phyloP scores from a whole-genome alignment of 2,888 invertebrate species.

The Arge pagana region DNA sequence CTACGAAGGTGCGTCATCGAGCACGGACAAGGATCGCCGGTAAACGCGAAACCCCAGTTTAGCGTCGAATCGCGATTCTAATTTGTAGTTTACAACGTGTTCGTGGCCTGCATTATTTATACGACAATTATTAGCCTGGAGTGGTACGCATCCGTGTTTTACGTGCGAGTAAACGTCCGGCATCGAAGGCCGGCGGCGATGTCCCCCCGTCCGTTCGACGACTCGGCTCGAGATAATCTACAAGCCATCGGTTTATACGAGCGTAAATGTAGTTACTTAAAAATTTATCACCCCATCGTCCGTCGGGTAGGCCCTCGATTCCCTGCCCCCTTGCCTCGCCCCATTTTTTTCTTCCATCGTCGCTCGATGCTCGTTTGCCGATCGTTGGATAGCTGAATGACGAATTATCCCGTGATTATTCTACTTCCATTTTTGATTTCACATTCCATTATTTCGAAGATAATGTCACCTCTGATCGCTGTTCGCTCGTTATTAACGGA shows the following conservation, averaged over 20 bases:
- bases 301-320: constrained; percentile 11
- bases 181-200: not conserved
- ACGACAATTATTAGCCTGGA: constrained; percentile 31
- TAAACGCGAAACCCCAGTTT: not conserved
- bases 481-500: too few species aligned
- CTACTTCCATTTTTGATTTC: constrained; percentile 3
- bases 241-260: not conserved
- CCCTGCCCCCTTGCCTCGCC: constrained; percentile 16
- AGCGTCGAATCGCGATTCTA: constrained; percentile 28
- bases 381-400: constrained; percentile 15
- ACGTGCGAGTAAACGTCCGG: not conserved
- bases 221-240: constrained; percentile 8
- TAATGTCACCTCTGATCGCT: not conserved
- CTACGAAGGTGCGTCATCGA: too few species aligned
- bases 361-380: not conserved
- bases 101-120: constrained; percentile 38
- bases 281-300: constrained; percentile 23
- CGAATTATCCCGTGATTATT: constrained; percentile 15
- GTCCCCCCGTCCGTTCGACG: not conserved
- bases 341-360: constrained; percentile 9
- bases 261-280: constrained; percentile 19
- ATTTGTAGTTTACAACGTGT: constrained; percentile 41
- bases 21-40: too few species aligned
- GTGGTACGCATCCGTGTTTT: not conserved
- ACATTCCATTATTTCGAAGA: not conserved